Percentiles rank a stretch among this genome's conserved stretches.
Evolutionary conservation across 2,888 invertebrate species (phyloP).

Genomic region (Cheilosia grossa): DNA sequence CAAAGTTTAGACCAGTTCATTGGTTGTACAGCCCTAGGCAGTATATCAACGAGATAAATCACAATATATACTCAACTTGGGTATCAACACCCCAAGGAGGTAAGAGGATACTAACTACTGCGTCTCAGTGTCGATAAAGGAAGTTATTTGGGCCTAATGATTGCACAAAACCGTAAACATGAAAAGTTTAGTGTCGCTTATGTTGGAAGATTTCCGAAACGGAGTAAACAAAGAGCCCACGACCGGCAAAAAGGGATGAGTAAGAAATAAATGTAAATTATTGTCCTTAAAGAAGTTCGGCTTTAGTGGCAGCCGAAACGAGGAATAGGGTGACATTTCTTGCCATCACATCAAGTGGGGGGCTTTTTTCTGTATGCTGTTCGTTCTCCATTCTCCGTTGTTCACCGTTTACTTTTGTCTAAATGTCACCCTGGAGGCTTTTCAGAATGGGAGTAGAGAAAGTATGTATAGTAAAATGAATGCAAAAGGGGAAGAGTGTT

Average conservation of each 20-base stretch:
- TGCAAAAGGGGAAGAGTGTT: neutral
- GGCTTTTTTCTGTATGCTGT: constrained; percentile 17
- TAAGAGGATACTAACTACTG: constrained; percentile 57
- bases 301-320: constrained; percentile 28
- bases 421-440: constrained; percentile 50
- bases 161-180: constrained; percentile 70
- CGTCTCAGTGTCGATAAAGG: constrained; percentile 62
- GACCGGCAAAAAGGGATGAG: constrained; percentile 30
- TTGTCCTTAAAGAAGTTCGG: constrained; percentile 55
- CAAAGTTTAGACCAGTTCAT: constrained; percentile 62
- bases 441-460: constrained; percentile 22
- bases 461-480: constrained; percentile 14
- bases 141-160: constrained; percentile 67
- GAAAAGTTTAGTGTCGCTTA: constrained; percentile 66
- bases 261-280: constrained; percentile 59
- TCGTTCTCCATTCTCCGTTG: neutral
- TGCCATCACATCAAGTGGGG: constrained; percentile 14
- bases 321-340: neutral
- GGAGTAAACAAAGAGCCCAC: constrained; percentile 25
- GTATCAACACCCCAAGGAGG: constrained; percentile 54
- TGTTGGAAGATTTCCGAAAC: constrained; percentile 48
- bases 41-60: constrained; percentile 69
- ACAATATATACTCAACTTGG: constrained; percentile 56
- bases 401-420: constrained; percentile 29
- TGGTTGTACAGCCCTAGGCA: constrained; percentile 51